Conservation (phyloP, 2,888 invertebrate species). For the Trachelus troglodyta region DNA sequence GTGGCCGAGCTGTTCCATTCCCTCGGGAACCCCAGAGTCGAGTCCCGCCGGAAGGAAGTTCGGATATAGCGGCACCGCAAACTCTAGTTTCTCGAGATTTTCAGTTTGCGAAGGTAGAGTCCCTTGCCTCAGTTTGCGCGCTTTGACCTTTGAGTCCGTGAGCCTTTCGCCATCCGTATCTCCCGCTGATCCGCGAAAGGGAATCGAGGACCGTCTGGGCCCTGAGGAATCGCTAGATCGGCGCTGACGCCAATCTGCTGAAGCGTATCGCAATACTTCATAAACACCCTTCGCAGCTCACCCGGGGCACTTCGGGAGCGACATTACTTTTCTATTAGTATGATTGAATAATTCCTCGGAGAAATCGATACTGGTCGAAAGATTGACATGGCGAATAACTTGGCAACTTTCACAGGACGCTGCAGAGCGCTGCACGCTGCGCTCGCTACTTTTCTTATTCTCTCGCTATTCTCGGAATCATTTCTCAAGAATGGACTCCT, state of each 20-base stretch:
- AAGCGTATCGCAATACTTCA: slow-evolving; percentile 62
- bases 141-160: no score
- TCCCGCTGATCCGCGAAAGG: no score
- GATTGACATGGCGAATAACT: background rate
- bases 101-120: no score
- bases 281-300: slow-evolving; percentile 49
- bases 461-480: no score
- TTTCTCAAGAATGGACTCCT: no score
- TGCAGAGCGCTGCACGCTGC: no score
- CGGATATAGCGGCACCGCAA: slow-evolving; percentile 48
- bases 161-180: no score
- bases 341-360: slow-evolving; percentile 48
- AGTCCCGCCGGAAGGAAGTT: slow-evolving; percentile 60
- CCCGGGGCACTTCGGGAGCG: slow-evolving; percentile 24
- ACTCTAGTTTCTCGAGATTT: no score
- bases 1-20: slow-evolving; percentile 57
- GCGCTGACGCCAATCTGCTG: slow-evolving; percentile 60
- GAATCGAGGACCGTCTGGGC: no score
- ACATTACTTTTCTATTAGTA: slow-evolving; percentile 60
- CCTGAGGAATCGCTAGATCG: slow-evolving; percentile 28
- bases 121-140: no score
- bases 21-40: slow-evolving; percentile 33
- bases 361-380: slow-evolving; percentile 1
- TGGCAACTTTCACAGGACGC: no score
- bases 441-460: no score